A percentile compares a stretch with the other conserved stretches of the same genome.
These are phyloP conservation scores for Brachionus plicatilis DNA, from an alignment of 1,140 invertebrate genomes.

Conservation along the genomic window DNA sequence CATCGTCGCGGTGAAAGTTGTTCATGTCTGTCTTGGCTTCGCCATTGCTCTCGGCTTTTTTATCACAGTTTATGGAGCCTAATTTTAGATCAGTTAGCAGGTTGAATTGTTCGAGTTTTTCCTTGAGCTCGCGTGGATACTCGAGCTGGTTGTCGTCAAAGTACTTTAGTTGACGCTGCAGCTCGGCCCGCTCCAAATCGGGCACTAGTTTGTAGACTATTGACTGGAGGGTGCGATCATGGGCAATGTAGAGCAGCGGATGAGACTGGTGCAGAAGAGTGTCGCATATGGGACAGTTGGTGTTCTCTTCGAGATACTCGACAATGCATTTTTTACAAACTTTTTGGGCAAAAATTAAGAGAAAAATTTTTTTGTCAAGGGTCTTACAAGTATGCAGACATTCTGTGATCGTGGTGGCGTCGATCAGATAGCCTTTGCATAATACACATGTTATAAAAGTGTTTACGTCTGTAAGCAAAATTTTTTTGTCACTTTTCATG, in stretches of 20 bases:
- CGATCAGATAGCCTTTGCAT: conserved; percentile 57
- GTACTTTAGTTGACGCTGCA: conserved; percentile 28
- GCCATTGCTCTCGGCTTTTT: background rate
- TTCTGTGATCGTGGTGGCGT: conserved; percentile 58
- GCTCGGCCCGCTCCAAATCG: conserved; percentile 43
- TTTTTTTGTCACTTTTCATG: conserved; percentile 35
- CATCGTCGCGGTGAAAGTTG: conserved; percentile 12
- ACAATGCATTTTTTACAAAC: conserved; percentile 59
- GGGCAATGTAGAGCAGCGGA: conserved; percentile 64
- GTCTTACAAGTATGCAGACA: conserved; percentile 58
- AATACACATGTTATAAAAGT: conserved; percentile 51
- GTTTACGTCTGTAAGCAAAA: conserved; percentile 33
- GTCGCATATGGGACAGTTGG: conserved; percentile 55
- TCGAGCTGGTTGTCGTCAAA: background rate
- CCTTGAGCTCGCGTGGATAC: background rate
- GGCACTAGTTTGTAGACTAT: conserved; percentile 83
- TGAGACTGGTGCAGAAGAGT: conserved; percentile 58
- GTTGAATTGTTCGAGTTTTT: background rate
- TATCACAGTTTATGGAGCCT: background rate
- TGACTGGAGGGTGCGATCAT: conserved; percentile 96
- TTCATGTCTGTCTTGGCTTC: background rate
- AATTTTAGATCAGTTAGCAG: background rate
- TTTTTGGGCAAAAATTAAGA: conserved; percentile 43
- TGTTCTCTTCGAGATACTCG: conserved; percentile 51
- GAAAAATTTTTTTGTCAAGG: background rate